phyloP scores from a whole-genome alignment of 1,140 invertebrate species.

The Conus ventricosus region DNA sequence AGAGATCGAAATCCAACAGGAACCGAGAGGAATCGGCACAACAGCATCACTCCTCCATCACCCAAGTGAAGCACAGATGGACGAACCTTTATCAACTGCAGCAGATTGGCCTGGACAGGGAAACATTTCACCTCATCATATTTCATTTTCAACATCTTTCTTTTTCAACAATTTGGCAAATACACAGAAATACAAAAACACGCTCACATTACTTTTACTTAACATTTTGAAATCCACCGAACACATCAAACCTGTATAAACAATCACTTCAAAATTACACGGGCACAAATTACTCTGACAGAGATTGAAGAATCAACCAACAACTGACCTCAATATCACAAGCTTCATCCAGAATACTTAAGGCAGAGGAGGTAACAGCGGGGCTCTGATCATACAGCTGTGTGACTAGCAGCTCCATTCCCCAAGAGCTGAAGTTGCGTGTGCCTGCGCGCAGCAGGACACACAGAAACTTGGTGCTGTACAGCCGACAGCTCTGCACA shows the following conservation, averaged over 20 bases:
- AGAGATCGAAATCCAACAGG: constrained; percentile 83
- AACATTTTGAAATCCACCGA: background rate
- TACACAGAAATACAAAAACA: background rate
- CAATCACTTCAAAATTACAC: too few relatives aligned
- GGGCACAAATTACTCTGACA: too few relatives aligned
- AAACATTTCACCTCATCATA: background rate
- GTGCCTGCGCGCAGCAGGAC: constrained; percentile 82
- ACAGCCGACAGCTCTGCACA: constrained; percentile 87
- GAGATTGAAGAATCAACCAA: background rate
- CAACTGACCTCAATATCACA: constrained; percentile 85
- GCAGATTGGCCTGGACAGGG: constrained; percentile 81
- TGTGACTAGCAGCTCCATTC: constrained; percentile 86
- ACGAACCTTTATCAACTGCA: constrained; percentile 84
- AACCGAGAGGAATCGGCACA: constrained; percentile 88
- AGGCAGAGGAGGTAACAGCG: constrained; percentile 84
- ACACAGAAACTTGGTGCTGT: constrained; percentile 92
- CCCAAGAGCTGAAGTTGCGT: constrained; percentile 80
- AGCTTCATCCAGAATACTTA: constrained; percentile 92
- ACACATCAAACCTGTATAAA: too few relatives aligned
- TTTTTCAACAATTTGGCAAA: background rate
- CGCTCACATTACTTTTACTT: background rate
- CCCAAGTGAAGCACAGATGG: constrained; percentile 86
- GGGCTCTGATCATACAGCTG: constrained; percentile 88
- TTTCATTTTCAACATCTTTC: background rate
- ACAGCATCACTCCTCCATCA: constrained; percentile 87